Percentiles rank a stretch among this genome's conserved stretches.
Conservation (phyloP, 2,113 vertebrate genomes). For the Zosterops japonicus region DNA sequence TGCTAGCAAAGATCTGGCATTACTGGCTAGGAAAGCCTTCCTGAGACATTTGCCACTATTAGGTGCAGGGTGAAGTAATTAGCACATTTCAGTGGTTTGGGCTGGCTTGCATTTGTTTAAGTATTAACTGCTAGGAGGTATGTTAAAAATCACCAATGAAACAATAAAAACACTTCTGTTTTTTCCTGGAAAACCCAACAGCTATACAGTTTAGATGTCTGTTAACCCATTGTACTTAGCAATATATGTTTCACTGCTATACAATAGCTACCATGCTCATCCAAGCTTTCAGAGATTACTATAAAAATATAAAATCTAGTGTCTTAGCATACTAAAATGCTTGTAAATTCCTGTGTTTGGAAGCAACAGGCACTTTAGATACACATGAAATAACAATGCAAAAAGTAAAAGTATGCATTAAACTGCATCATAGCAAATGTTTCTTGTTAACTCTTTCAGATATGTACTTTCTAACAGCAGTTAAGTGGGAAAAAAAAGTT, state of each 20-base stretch:
- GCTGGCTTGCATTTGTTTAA: not conserved
- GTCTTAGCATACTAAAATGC: not conserved
- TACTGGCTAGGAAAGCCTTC: not conserved
- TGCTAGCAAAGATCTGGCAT: not conserved
- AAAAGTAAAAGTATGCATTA: not conserved
- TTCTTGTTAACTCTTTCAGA: not conserved
- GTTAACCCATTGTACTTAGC: not conserved
- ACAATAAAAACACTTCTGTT: not conserved
- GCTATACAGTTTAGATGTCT: not conserved
- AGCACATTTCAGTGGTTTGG: not conserved
- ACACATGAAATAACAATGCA: not conserved
- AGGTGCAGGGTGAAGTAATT: not conserved
- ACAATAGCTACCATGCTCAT: not conserved
- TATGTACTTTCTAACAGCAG: not conserved
- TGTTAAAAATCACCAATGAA: not conserved
- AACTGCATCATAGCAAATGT: not conserved
- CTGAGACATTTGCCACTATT: not conserved
- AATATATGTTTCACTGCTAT: not conserved
- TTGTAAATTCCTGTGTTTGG: not conserved
- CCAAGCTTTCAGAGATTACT: not conserved
- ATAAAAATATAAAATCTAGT: not conserved
- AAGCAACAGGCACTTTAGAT: not conserved
- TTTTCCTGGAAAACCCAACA: not conserved
- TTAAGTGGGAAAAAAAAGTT: slow-evolving; percentile 67
- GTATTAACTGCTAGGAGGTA: not conserved